Evolutionary conservation across 2,888 invertebrate genomes (phyloP), one percentile per base, ranked within the genome.

Genomic region (Caradrina clavipalpis): DNA sequence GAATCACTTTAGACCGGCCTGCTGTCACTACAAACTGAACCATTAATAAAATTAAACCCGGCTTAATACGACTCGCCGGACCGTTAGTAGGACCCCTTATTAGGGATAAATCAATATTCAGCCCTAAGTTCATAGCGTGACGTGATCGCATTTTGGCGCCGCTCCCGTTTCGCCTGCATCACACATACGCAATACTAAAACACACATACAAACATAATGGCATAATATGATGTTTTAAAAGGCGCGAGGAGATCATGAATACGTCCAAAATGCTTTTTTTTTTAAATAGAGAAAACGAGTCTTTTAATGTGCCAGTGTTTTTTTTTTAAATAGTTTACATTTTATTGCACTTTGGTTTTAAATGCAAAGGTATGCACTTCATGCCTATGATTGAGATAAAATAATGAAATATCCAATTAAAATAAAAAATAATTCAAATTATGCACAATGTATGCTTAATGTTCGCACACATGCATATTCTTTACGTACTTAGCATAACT

Each of bases 41-140:
- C 5, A 49, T 54, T 49, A 42, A 53, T 54, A 26, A 51, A 58
- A 49, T 22, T 42, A 45, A 45, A 45, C 13, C n/a, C 15, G 11
- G 10, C 39, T 53, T 31, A 63, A 60, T 50, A 22, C 13, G 63
- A 54, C 10, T 39, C 13, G 56, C 42, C 57, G 65, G 53, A 45
- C 62, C 21, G 67, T 56, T 21, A 76, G 55, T 62, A 69, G 68
- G 45, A 31, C 42, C 53, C 82, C 22, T 79, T 84, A 72, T 78
- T 59, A 84, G 45, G 64, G 58, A 78, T 70, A 88, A 92, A 94
- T 94, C 94, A 91, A 94, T 94, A 94, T 89, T 91, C 88, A 87
- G 86, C 89, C 90, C 91, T 78, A 78, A 78, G 63, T 81, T 64
- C 60, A 71, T 72, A 59, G 82, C 77, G 76, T 83, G 83, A 76